Percentiles rank a stretch among this genome's conserved stretches.
Conservation (phyloP, 2,797 vertebrate genomes). For the Pangasius sanitwongsei region DNA sequence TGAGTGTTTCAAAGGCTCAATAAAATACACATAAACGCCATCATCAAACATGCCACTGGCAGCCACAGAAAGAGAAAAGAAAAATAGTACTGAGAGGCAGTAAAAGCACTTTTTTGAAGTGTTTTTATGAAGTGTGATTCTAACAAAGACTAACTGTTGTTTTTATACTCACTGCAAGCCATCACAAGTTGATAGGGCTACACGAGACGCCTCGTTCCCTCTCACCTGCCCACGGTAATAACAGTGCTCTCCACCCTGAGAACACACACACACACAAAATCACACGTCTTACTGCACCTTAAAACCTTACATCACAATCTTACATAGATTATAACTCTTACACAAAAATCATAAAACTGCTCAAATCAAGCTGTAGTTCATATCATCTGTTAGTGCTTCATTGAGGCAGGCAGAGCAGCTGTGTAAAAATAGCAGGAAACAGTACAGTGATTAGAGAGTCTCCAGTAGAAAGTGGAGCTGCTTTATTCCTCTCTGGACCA, state of each 20-base stretch:
- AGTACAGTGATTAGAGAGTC: neutral
- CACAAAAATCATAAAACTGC: neutral
- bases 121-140: conserved; percentile 37
- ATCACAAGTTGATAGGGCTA: conserved; percentile 94
- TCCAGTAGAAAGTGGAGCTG: neutral
- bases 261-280: conserved; percentile 31
- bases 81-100: conserved; percentile 61
- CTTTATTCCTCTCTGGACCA: neutral
- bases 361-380: neutral
- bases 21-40: conserved; percentile 83
- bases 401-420: neutral
- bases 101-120: conserved; percentile 49
- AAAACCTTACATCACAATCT: neutral
- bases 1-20: conserved; percentile 85
- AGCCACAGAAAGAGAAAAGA: conserved; percentile 44
- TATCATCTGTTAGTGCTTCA: neutral
- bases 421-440: neutral
- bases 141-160: neutral
- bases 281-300: neutral
- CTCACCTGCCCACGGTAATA: conserved; percentile 96
- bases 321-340: neutral
- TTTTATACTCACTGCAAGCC: conserved; percentile 91
- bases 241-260: conserved; percentile 95
- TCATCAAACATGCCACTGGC: conserved; percentile 96
- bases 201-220: conserved; percentile 83